These are phyloP conservation scores for Propsilocerus akamusi DNA, from an alignment of 1,140 invertebrate genomes.

Conservation along the genomic window DNA sequence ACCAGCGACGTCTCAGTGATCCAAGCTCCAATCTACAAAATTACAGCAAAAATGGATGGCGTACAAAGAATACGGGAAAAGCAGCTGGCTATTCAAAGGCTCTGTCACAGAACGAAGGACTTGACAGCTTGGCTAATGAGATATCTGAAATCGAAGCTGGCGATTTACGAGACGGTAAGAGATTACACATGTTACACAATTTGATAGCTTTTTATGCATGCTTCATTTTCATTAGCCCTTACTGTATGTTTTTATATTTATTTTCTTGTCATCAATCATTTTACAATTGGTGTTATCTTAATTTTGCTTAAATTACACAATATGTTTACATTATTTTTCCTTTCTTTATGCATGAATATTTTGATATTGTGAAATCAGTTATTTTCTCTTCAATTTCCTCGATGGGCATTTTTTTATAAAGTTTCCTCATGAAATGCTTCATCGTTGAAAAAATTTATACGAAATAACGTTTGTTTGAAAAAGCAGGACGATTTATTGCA, in stretches of 20 bases:
- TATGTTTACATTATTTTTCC: too few species aligned
- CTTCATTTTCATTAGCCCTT: background rate
- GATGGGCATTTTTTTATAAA: too few species aligned
- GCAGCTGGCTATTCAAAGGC: conserved; percentile 41
- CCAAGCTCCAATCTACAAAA: conserved; percentile 85
- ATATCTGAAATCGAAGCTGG: conserved; percentile 84
- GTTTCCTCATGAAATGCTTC: too few species aligned
- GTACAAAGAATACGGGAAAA: conserved; percentile 35
- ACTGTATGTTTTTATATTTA: conserved; percentile 5
- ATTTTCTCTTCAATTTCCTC: too few species aligned
- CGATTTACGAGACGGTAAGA: conserved; percentile 80
- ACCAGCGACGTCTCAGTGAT: conserved; percentile 77
- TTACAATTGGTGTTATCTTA: too few species aligned
- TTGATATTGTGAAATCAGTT: too few species aligned
- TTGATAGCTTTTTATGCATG: conserved; percentile 2
- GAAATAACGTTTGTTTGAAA: too few species aligned
- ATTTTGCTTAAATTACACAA: too few species aligned
- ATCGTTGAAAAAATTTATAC: too few species aligned
- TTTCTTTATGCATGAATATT: too few species aligned
- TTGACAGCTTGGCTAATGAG: conserved; percentile 63
- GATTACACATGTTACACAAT: conserved; percentile 6
- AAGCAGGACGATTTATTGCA: too few species aligned
- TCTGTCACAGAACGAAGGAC: conserved; percentile 78
- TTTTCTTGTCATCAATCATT: too few species aligned
- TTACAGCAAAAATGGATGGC: conserved; percentile 67